Evolutionary conservation across 2,888 invertebrate genomes (phyloP).

Genomic region (Drosophila prolongata): DNA sequence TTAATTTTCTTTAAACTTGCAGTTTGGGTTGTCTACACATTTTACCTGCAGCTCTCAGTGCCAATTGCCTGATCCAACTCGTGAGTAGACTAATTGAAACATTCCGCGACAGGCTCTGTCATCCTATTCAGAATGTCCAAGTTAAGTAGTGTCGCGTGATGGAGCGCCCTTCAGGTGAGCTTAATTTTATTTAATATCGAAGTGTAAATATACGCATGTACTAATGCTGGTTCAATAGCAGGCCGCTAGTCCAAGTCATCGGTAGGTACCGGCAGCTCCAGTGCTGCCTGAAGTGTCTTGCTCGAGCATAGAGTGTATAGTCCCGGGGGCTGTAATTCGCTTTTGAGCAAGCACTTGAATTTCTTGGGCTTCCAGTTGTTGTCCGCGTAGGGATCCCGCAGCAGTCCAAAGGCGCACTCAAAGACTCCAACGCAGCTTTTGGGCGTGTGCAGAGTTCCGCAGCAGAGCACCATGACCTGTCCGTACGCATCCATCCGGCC

Average conservation of each 20-base stretch:
- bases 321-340: constrained; percentile 63
- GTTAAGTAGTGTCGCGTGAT: background rate
- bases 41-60: constrained; percentile 6
- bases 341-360: constrained; percentile 85
- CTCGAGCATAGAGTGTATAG: constrained; percentile 69
- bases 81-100: constrained; percentile 1
- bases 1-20: constrained; percentile 68
- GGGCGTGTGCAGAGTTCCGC: constrained; percentile 87
- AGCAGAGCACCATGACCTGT: constrained; percentile 86
- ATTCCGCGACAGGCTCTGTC: background rate
- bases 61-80: background rate
- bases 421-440: constrained; percentile 87
- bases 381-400: constrained; percentile 87
- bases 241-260: constrained; percentile 57
- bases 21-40: constrained; percentile 35
- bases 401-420: constrained; percentile 88
- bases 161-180: constrained; percentile 8
- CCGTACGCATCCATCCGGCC: constrained; percentile 87
- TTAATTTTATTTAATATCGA: background rate
- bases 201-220: too few species aligned
- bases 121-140: too few species aligned
- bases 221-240: background rate
- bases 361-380: constrained; percentile 89
- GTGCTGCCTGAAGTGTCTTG: constrained; percentile 66
- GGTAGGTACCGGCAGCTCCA: constrained; percentile 70